Percentiles rank a stretch among this genome's conserved stretches.
phyloP scores from a whole-genome alignment of 2,113 vertebrate species.

The Mastomys coucha region DNA sequence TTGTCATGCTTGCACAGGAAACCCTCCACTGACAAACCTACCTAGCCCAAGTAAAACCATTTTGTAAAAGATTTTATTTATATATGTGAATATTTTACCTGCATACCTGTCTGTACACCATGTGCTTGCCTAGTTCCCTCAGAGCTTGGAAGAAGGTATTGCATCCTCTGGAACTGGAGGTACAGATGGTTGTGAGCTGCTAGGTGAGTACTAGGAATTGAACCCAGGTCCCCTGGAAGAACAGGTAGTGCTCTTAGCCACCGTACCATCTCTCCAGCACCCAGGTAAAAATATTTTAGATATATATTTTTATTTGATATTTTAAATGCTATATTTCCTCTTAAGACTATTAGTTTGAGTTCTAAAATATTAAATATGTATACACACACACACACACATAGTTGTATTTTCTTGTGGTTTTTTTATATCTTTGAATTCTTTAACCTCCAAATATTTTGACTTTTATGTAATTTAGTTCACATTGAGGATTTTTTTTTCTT shows the following conservation, averaged over 20 bases:
- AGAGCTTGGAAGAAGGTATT: neutral
- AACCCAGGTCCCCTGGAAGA: neutral
- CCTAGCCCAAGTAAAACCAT: neutral
- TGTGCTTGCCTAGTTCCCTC: neutral
- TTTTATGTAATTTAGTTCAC: conserved; percentile 15
- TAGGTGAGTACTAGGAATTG: neutral
- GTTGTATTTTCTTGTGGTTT: neutral
- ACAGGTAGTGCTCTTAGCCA: neutral
- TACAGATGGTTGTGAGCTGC: neutral
- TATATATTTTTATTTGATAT: neutral
- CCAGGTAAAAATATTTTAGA: neutral
- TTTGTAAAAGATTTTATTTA: neutral
- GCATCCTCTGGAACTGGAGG: no score
- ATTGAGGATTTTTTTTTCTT: no score
- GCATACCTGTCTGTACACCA: neutral
- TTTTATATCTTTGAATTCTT: conserved; percentile 26
- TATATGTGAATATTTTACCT: neutral
- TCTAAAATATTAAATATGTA: conserved; percentile 4
- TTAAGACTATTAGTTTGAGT: neutral
- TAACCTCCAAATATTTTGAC: neutral
- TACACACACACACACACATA: no score
- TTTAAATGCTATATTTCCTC: neutral
- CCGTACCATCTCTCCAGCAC: neutral
- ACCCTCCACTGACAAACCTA: neutral
- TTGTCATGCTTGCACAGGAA: neutral